phyloP scores from a whole-genome alignment of 1,140 invertebrate species.

The Cherax quadricarinatus region DNA sequence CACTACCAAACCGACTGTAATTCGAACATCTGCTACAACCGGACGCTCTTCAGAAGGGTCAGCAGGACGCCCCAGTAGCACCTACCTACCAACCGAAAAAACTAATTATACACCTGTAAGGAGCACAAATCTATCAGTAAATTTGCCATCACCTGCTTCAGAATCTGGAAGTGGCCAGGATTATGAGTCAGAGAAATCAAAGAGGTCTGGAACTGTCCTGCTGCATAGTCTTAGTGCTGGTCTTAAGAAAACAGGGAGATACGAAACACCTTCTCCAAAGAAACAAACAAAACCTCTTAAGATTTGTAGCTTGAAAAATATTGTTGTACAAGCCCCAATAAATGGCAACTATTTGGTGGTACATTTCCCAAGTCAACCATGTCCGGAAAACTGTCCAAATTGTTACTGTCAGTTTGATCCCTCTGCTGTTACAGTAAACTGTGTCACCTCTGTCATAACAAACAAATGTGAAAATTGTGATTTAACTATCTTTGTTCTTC shows the following conservation, averaged over 20 bases:
- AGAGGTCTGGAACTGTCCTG: not conserved
- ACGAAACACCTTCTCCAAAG: not conserved
- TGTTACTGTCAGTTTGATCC: slow-evolving; percentile 21
- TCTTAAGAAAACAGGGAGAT: not conserved
- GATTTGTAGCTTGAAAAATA: not conserved
- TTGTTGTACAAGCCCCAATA: not conserved
- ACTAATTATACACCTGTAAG: not conserved
- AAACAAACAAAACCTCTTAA: not conserved
- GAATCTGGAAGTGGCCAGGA: not conserved
- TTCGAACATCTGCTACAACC: too few relatives aligned
- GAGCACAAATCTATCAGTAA: not conserved
- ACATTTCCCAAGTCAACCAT: slow-evolving; percentile 14
- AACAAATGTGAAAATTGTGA: slow-evolving; percentile 4
- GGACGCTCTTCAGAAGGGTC: too few relatives aligned
- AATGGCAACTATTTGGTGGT: slow-evolving; percentile 29
- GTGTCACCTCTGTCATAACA: slow-evolving; percentile 25
- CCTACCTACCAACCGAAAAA: not conserved
- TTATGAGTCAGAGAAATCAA: not conserved
- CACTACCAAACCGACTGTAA: too few relatives aligned
- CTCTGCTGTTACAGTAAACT: not conserved
- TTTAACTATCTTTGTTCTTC: slow-evolving; percentile 11
- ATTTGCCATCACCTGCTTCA: not conserved
- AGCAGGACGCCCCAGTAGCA: too few relatives aligned
- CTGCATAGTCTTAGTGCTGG: not conserved
- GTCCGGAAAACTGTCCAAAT: slow-evolving; percentile 17